Base-by-base conservation (phyloP, 2,113 vertebrate genomes). In the Burhinus oedicnemus region DNA sequence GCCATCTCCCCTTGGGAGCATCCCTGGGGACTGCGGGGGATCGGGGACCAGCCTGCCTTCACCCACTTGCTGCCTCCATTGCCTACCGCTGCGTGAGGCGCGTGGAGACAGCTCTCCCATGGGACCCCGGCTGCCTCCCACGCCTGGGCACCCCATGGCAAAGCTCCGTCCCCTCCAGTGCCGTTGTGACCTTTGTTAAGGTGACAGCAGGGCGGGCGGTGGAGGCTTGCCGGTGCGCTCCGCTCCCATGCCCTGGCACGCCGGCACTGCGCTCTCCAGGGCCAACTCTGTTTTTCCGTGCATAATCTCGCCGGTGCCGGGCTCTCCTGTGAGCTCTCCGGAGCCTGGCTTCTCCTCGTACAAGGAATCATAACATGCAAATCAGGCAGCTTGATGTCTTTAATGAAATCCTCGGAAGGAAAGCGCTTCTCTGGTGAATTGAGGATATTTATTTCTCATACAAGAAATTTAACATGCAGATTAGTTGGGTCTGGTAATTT, bases 391-490 rank as follows among this genome's bases (percentile, higher is more conserved):
- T 90, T 30, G 40, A 91, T 55, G 87, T 79, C 95, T 95, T 94
- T 97, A 95, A 96, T 88, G 95, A 97, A 94, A 96, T 86, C 76
- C 96, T 97, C 87, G 17, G 8, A 25, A 90, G 96, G 89, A 83
- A 96, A 92, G 92, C 44, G 36, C 85, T 90, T 88, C 97, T 96
- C 97, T 79, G 96, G 94, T 26, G 96, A 93, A 89, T 96, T 44
- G 91, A 95, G 95, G 94, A 97, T 97, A 89, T 98, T 98, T 98
- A 96, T 98, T 98, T 96, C 97, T 86, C 90, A 55, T 82, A 58
- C 93, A 54, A 98, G 97, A 95, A 98, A 97, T 98, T 97, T 97
- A 97, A 96, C 96, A 97, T 98, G 98, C 98, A 98, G 97, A 98
- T 98, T 95, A 97, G 96, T 95, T 94, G 81, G 87, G 90, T 9